These are phyloP conservation scores for Thymallus thymallus DNA, from an alignment of 2,113 vertebrate genomes.

Conservation along the genomic window DNA sequence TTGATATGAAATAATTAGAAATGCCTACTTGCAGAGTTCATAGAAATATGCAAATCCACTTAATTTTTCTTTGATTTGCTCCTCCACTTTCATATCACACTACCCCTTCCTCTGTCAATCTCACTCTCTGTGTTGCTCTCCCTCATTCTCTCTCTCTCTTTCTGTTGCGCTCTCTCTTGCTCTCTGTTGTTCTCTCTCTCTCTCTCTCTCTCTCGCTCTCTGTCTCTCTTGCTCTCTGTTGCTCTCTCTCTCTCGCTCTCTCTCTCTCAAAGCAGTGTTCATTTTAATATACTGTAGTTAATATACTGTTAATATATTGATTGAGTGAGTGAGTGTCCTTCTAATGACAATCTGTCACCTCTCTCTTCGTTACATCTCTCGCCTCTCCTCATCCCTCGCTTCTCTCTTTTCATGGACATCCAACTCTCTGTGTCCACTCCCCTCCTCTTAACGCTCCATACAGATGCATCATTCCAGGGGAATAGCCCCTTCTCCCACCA, in stretches of 20 bases:
- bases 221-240: too few species aligned
- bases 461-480: too few species aligned
- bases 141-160: neutral
- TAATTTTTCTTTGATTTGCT: conserved; percentile 81
- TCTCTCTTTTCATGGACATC: conserved; percentile 1
- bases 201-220: too few species aligned
- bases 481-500: conserved; percentile 16
- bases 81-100: conserved; percentile 64
- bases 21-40: conserved; percentile 46
- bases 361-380: conserved; percentile 37
- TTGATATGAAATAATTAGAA: conserved; percentile 78
- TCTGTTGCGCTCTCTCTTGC: too few species aligned
- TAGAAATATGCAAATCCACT: conserved; percentile 81
- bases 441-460: conserved; percentile 30
- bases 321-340: conserved; percentile 22
- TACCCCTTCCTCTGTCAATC: conserved; percentile 13
- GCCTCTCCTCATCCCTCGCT: conserved; percentile 47
- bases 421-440: conserved; percentile 33
- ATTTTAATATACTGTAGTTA: conserved; percentile 47
- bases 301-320: conserved; percentile 38
- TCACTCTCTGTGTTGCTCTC: neutral
- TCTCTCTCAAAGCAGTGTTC: conserved; percentile 37
- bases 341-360: conserved; percentile 67
- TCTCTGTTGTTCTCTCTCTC: too few species aligned
- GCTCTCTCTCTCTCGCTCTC: too few species aligned